Conservation (phyloP, 2,888 invertebrate species). For the Cerceris ruficornis region DNA sequence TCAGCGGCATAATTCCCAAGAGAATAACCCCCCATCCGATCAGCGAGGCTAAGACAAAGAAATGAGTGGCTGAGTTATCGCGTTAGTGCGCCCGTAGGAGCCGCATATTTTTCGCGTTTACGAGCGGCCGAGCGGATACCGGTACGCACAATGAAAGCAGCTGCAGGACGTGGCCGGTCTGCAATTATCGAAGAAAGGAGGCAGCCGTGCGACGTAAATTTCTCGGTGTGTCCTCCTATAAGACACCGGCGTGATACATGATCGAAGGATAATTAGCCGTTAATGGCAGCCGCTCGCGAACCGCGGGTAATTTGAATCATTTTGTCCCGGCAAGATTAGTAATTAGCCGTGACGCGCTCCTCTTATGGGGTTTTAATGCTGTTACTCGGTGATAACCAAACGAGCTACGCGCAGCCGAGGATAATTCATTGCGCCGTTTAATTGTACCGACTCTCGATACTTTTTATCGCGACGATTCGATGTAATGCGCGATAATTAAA, state of each 20-base stretch:
- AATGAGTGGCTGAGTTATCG: slow-evolving; percentile 12
- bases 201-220: slow-evolving; percentile 48
- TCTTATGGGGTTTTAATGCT: slow-evolving; percentile 28
- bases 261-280: slow-evolving; percentile 57
- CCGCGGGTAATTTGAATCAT: slow-evolving; percentile 45
- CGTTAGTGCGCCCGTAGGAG: slow-evolving; percentile 8
- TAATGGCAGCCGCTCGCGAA: slow-evolving; percentile 31
- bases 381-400: slow-evolving; percentile 15
- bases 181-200: slow-evolving; percentile 50
- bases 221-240: slow-evolving; percentile 34
- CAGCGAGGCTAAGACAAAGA: slow-evolving; percentile 1
- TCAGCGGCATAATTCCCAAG: not conserved
- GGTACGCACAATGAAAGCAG: slow-evolving; percentile 47
- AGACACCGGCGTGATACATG: slow-evolving; percentile 33
- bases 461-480: slow-evolving; percentile 20
- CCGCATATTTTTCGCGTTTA: slow-evolving; percentile 46
- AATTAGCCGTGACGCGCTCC: slow-evolving; percentile 43
- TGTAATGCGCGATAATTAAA: slow-evolving; percentile 4
- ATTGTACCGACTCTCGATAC: not conserved
- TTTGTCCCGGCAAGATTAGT: slow-evolving; percentile 44
- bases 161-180: slow-evolving; percentile 36
- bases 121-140: slow-evolving; percentile 24
- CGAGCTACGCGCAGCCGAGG: not conserved
- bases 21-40: not conserved
- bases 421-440: slow-evolving; percentile 12